Evolutionary conservation across 1,140 invertebrate species (phyloP), one percentile per base, ranked within the genome.

Genomic region (Lasioglossum albipes): DNA sequence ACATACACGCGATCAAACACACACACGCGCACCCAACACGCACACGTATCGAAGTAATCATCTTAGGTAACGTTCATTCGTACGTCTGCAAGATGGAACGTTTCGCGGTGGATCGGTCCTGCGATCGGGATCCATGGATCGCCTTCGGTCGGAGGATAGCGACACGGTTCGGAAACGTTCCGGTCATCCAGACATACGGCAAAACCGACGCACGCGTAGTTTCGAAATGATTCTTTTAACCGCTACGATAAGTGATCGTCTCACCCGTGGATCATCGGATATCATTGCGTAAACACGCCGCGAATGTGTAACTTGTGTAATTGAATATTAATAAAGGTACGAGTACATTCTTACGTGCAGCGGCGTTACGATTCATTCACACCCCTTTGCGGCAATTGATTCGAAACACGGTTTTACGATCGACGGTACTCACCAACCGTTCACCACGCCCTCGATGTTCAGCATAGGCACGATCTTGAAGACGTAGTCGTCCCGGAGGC

Each of bases 401-500:
- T 12, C 18, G n/a, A 2, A 20, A 9, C 9, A 45, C 45, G 2
- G 1, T 45, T 9, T 45, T 45, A 1, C 9, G 45, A 45, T 45
- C 45, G 45, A 7, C 7, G 72, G 74, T 42, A 95, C 95, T 96
- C 93, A 97, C 97, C 97, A 97, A 79, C 97, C 97, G 92, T 97
- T 97, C 83, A 97, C 95, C 22, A 98, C 97, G 12, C 97, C 97
- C 91, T 98, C 97, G 10, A 96, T 95, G 93, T 98, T 98, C 59
- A 98, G 93, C 96, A 98, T 97, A 5, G 97, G 97, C 52, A 98
- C 95, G 73, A 98, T 95, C 92, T 98, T 97, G 94, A 98, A 97
- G 36, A 98, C 94, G 93, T 96, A 98, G 83, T 95, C 94, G 76
- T 96, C 94, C 22, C 97, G 93, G 0, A 98, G 94, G 65, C 94